phyloP scores from a whole-genome alignment of 1,140 invertebrate genomes.

The Galleria mellonella region DNA sequence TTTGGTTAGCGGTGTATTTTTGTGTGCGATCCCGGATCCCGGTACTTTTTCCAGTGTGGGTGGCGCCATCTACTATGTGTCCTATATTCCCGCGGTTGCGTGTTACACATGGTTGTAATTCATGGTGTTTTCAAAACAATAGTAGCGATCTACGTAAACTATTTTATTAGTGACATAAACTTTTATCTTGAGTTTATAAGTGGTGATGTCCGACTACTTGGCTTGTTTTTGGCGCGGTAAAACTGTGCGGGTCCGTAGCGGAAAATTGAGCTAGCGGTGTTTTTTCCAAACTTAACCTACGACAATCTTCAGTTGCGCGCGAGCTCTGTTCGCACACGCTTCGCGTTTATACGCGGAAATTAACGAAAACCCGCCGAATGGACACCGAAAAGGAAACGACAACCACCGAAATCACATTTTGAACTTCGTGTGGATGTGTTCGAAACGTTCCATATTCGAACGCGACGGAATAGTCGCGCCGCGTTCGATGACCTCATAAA shows the following conservation, averaged over 20 bases:
- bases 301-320: constrained; percentile 67
- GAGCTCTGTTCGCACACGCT: constrained; percentile 54
- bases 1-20: constrained; percentile 39
- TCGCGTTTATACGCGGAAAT: constrained; percentile 33
- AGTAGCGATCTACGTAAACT: constrained; percentile 9
- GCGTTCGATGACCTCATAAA: constrained; percentile 37
- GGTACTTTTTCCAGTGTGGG: constrained; percentile 3
- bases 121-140: constrained; percentile 57
- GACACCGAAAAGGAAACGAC: constrained; percentile 26
- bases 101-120: constrained; percentile 36
- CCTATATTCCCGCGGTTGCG: constrained; percentile 18
- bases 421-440: constrained; percentile 26
- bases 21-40: constrained; percentile 8
- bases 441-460: constrained; percentile 42
- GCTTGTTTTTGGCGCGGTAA: constrained; percentile 37
- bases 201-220: constrained; percentile 14
- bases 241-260: constrained; percentile 37
- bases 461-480: constrained; percentile 17
- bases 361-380: constrained; percentile 46
- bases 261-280: constrained; percentile 62
- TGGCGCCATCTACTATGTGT: constrained; percentile 44
- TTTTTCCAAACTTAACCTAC: constrained; percentile 63
- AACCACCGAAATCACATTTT: constrained; percentile 33
- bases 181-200: neutral
- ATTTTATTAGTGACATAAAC: neutral